Evolutionary conservation across 2,113 vertebrate species (phyloP).

Genomic region (Cyprinodon tularosa): DNA sequence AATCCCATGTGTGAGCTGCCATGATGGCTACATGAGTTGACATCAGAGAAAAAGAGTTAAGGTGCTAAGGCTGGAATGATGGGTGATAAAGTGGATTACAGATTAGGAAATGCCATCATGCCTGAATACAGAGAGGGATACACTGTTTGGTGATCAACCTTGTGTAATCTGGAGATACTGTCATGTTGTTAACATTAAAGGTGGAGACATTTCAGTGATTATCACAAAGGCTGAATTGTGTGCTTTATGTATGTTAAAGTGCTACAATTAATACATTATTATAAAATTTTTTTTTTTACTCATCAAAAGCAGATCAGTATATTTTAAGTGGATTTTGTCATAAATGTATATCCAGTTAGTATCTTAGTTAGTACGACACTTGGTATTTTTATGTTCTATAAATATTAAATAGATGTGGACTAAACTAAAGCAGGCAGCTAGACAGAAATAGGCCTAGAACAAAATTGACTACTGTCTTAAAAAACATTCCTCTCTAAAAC

Average conservation of each 20-base stretch:
- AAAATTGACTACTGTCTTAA: not conserved
- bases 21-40: constrained; percentile 76
- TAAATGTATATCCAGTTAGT: not conserved
- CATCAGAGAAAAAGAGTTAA: constrained; percentile 79
- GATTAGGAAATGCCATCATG: constrained; percentile 66
- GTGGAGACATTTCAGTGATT: constrained; percentile 37
- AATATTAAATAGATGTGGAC: not conserved
- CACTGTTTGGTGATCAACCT: constrained; percentile 28
- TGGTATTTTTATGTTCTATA: not conserved
- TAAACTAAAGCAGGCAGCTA: not conserved
- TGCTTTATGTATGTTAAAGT: not conserved
- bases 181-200: constrained; percentile 30
- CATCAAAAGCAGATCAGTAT: not conserved
- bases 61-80: constrained; percentile 74
- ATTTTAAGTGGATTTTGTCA: not conserved
- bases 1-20: constrained; percentile 87
- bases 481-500: not conserved
- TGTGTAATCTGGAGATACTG: constrained; percentile 46
- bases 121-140: constrained; percentile 55
- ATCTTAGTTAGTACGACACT: not conserved
- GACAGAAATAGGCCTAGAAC: not conserved
- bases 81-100: constrained; percentile 77
- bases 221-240: constrained; percentile 15
- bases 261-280: not conserved
- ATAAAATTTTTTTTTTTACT: constrained; percentile 23